A percentile compares a stretch with the other conserved stretches of the same genome.
phyloP scores from a whole-genome alignment of 2,888 invertebrate species.

The Tinea trinotella region DNA sequence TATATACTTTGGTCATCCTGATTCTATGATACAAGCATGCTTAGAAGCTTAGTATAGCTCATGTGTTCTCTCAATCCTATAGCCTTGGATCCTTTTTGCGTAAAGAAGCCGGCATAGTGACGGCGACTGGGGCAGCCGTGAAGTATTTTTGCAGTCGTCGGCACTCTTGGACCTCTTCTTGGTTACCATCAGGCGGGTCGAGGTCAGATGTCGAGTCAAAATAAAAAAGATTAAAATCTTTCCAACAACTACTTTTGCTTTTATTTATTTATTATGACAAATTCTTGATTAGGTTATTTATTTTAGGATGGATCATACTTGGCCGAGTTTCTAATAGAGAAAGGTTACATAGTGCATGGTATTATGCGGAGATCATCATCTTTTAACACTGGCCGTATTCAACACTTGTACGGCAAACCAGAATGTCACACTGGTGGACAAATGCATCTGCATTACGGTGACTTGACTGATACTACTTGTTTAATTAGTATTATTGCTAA shows the following conservation, averaged over 20 bases:
- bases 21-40: no score
- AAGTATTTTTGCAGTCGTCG: no score
- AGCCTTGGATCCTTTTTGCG: no score
- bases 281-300: slow-evolving; percentile 23
- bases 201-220: no score
- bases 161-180: no score
- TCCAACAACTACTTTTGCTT: slow-evolving; percentile 8
- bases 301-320: slow-evolving; percentile 97
- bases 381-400: slow-evolving; percentile 96
- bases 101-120: no score
- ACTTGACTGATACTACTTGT: slow-evolving; percentile 98
- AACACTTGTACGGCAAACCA: slow-evolving; percentile 95
- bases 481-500: slow-evolving; percentile 60
- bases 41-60: no score
- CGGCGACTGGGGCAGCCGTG: no score
- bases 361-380: slow-evolving; percentile 94
- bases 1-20: no score
- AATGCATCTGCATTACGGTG: slow-evolving; percentile 98
- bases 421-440: slow-evolving; percentile 88
- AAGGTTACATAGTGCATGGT: slow-evolving; percentile 96
- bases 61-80: no score
- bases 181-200: no score
- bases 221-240: no score
- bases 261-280: slow-evolving; percentile 19
- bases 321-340: slow-evolving; percentile 91